Percentiles rank a stretch among this genome's conserved stretches.
Conservation (phyloP, 2,797 vertebrate species). For the Calcarius lapponicus region DNA sequence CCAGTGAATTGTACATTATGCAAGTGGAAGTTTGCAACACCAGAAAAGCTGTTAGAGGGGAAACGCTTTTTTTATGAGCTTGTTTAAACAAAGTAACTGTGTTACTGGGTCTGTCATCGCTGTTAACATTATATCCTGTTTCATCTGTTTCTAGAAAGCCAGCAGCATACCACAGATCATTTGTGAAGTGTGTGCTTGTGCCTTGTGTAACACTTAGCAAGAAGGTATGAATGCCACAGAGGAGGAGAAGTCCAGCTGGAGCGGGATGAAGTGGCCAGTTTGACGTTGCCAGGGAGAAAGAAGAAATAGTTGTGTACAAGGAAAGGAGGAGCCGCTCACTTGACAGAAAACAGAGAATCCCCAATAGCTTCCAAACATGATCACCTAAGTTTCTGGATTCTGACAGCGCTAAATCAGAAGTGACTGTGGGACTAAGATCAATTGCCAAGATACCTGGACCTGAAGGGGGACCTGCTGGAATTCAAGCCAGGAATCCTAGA, state of each 20-base stretch:
- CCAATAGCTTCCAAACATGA: background rate
- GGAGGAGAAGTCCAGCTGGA: background rate
- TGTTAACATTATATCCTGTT: background rate
- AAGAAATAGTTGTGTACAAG: background rate
- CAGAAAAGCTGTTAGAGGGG: background rate
- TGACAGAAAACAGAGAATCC: background rate
- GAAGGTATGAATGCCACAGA: background rate
- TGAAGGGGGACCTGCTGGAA: background rate
- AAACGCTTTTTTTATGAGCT: background rate
- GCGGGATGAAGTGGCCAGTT: background rate
- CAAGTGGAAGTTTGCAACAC: conserved; percentile 12
- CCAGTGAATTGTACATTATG: background rate
- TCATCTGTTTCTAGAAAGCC: background rate
- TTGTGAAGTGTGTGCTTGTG: background rate
- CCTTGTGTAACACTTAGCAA: background rate
- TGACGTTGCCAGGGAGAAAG: background rate
- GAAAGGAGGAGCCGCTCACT: background rate
- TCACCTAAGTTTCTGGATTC: background rate
- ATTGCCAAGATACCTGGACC: background rate
- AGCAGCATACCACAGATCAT: background rate
- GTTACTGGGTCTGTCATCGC: conserved; percentile 16
- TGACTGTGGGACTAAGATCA: background rate
- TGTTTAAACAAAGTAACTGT: conserved; percentile 47
- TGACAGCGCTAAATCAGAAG: background rate
- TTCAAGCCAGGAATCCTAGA: background rate